Evolutionary conservation across 2,797 vertebrate genomes (phyloP), one percentile per base, ranked within the genome.

Genomic region (Sphaeramia orbicularis): DNA sequence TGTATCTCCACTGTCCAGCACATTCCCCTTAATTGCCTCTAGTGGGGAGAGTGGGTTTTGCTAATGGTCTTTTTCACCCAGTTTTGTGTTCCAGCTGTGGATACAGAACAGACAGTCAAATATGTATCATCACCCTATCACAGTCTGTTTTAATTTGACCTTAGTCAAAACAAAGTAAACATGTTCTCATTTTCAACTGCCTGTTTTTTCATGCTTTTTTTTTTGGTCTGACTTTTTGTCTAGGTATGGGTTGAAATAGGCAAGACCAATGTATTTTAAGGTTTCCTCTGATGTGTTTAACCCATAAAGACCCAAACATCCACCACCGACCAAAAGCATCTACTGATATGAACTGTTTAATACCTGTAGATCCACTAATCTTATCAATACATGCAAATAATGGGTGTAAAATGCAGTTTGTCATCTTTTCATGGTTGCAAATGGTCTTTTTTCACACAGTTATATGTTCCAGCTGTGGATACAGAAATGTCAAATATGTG

Each of bases 101-200:
- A 24, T 27, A 27, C 24, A 27, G 68, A 89, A 83, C 78, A 75
- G 85, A 90, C 87, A 90, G 76, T 54, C 47, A 45, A 70, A 83
- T 86, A 76, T 83, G 76, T 83, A 77, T 75, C 57, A 69, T 49
- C 71, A 53, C 50, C 65, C 62, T 57, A 6, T 71, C 71, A 24
- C 74, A 65, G 58, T 48, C 66, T 41, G 42, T 53, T 84, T 78
- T 78, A 65, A 83, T 80, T 74, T 86, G 88, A 93, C 91, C 91
- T 92, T 93, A 80, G 83, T 77, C 64, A 61, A 58, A 71, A 61
- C 68, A 64, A 67, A 82, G 76, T 53, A 59, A 78, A 73, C 37
- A 72, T 53, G 48, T 55, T 44, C 15, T 58, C 50, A 7, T 60
- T 27, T 47, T n/a, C 43, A 62, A 45, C 37, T 9, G n/a, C 9